Base-by-base conservation (phyloP, 2,797 vertebrate species). In the Pseudopleuronectes americanus region DNA sequence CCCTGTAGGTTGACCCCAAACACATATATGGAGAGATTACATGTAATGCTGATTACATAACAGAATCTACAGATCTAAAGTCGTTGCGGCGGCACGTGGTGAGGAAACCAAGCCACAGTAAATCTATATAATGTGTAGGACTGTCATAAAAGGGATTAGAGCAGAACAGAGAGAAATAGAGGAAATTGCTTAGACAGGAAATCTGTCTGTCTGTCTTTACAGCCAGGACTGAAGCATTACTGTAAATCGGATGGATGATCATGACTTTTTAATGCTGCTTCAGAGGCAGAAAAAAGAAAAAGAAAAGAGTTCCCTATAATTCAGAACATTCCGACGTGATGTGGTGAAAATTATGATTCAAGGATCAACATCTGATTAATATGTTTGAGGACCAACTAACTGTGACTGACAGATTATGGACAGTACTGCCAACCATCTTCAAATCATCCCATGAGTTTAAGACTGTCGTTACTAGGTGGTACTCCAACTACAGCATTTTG, bases 1-100 rank as follows among this genome's bases (percentile, higher is more conserved):
- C 61, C 57, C 43, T 57, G 49, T 68, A 57, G 72, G 76, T 62
- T 62, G 62, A 65, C 52, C 75, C 17, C 36, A 48, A 48, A 65
- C 69, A 64, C 49, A 59, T 62, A 76, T 74, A 79, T 51, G 64
- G 45, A 61, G 53, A 86, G 85, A 89, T 90, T 88, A 90, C 63
- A 83, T 80, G 76, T 84, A 82, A 88, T 79, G 52, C 64, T 65
- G 68, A 79, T 92, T 87, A 83, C 49, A 41, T 79, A 91, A 89
- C 53, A 53, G 66, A 84, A 83, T 81, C 76, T 81, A 84, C 65
- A 74, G 71, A 66, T 79, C 62, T 73, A 63, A 82, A 78, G 71
- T 77, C 6, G 14, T 8, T 10, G 13, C 59, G 58, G 58, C 9
- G 1, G 75, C 68, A 77, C 23, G 52, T 68, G 78, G 23, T 0